Conservation (phyloP, 2,797 vertebrate genomes). For the Scolopax bukidnonensis region DNA sequence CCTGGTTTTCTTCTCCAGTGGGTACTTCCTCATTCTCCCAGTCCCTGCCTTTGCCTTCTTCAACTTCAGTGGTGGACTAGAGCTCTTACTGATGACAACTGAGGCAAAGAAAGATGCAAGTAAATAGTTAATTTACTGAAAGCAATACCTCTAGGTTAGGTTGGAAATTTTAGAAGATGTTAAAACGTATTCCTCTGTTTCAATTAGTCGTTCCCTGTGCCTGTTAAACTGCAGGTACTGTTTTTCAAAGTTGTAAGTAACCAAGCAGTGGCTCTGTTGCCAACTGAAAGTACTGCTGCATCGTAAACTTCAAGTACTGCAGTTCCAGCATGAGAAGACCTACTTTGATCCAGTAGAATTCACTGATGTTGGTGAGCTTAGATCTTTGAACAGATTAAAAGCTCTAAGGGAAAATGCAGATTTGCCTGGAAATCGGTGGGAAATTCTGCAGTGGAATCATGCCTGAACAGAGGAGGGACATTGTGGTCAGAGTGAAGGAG, state of each 20-base stretch:
- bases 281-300: background rate
- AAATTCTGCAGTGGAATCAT: background rate
- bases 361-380: background rate
- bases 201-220: background rate
- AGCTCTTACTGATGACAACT: background rate
- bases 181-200: background rate
- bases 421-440: background rate
- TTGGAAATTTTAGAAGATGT: background rate
- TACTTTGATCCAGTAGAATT: background rate
- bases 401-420: background rate
- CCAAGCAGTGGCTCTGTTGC: background rate
- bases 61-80: background rate
- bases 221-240: background rate
- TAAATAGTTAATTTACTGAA: background rate
- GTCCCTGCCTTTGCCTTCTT: background rate
- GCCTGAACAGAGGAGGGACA: background rate
- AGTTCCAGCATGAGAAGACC: background rate
- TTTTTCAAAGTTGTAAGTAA: background rate
- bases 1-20: background rate
- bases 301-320: background rate
- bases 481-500: background rate
- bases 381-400: background rate
- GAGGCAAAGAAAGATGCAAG: background rate
- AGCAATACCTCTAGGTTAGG: background rate
- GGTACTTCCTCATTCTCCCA: background rate